Evolutionary conservation across 2,113 vertebrate genomes (phyloP).

Genomic region (Trochalopteron elliotii): DNA sequence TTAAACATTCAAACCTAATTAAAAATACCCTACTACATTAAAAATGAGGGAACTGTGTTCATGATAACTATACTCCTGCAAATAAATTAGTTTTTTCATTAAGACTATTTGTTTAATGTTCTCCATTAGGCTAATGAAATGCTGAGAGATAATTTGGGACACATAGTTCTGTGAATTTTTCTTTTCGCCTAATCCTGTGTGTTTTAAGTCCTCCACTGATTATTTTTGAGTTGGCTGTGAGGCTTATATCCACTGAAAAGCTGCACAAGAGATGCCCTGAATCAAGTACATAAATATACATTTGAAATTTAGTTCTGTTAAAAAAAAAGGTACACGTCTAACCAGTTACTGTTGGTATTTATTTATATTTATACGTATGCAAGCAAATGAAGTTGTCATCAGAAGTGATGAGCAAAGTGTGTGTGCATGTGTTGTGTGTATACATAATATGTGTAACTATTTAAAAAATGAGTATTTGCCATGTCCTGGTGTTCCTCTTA

Average conservation of each 20-base stretch:
- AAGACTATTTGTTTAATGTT: conserved; percentile 35
- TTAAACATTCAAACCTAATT: conserved; percentile 32
- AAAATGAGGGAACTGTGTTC: conserved; percentile 56
- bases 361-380: neutral
- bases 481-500: neutral
- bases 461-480: neutral
- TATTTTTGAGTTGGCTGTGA: neutral
- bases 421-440: neutral
- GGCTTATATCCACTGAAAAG: neutral
- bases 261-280: neutral
- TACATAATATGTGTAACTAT: neutral
- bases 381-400: neutral
- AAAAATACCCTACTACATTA: conserved; percentile 9
- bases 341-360: neutral
- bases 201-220: neutral
- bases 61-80: conserved; percentile 10
- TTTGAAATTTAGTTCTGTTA: neutral
- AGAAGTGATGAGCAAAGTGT: neutral
- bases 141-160: neutral
- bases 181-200: conserved; percentile 30
- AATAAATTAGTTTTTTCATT: conserved; percentile 30
- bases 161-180: neutral
- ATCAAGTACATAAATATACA: neutral
- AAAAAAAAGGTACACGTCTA: neutral
- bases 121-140: conserved; percentile 26